Evolutionary conservation across 1,140 invertebrate genomes (phyloP).

Genomic region (Drosophila tani): DNA sequence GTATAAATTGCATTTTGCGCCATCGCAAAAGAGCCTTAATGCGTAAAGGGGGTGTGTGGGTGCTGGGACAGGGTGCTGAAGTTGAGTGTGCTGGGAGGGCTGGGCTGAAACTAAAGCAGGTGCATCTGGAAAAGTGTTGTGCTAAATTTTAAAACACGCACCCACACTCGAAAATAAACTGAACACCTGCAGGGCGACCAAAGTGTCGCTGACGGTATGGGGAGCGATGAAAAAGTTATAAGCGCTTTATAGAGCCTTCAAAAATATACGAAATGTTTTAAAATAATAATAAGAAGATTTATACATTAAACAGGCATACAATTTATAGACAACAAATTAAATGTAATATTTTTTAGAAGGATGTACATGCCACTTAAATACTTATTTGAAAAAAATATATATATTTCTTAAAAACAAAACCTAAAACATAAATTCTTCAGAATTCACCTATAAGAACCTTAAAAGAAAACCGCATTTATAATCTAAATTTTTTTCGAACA

Average conservation of each 20-base stretch:
- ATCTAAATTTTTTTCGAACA: background rate
- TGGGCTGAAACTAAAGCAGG: conserved; percentile 55
- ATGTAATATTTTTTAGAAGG: no score
- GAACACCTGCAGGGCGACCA: conserved; percentile 66
- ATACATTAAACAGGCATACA: background rate
- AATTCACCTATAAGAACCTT: background rate
- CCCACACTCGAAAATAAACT: conserved; percentile 40
- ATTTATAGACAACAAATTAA: background rate
- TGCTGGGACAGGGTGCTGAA: background rate
- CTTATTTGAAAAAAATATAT: no score
- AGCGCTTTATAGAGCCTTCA: no score
- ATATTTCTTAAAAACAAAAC: no score
- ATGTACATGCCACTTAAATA: background rate
- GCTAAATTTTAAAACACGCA: conserved; percentile 68
- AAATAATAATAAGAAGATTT: background rate
- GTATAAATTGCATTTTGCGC: conserved; percentile 80
- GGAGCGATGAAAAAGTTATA: no score
- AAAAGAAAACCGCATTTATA: background rate
- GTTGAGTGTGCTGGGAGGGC: conserved; percentile 10
- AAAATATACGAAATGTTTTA: background rate
- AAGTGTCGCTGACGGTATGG: conserved; percentile 30
- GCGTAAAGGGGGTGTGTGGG: conserved; percentile 16
- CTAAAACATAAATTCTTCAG: background rate
- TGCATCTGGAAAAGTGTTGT: conserved; percentile 69
- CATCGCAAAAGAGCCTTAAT: conserved; percentile 53